Base-by-base conservation (phyloP, 2,113 vertebrate species). In the Prunella himalayana region DNA sequence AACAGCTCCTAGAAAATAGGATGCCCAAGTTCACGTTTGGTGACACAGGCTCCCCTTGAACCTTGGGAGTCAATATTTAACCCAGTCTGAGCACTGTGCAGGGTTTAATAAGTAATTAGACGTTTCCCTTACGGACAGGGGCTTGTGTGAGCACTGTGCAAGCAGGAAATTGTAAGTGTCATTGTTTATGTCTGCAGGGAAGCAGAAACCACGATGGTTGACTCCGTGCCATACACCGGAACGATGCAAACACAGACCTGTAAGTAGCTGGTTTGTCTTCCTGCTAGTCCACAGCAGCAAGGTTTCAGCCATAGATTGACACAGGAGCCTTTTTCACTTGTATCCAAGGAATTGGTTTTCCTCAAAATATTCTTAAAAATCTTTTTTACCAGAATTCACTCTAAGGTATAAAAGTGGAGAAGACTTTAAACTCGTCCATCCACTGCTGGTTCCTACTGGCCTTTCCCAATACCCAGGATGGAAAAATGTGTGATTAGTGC, bases 91-190 rank as follows among this genome's bases (percentile, higher is more conserved):
- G 84, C 86, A 93, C 50, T 37, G 59, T 19, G 42, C 31, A 88
- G 70, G 82, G 89, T 89, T 97, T 95, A 97, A 96, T 96, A 92
- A 96, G 76, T 93, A 95, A 97, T 97, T 92, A 94, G 83, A 72
- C 2, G 0, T 75, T 96, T 95, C 95, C 89, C 88, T 87, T 75
- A 79, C 24, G 86, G 95, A 94, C 90, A 84, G 75, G 66, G 3
- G 1, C 63, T 94, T 81, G 83, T 95, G 84, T 72, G 90, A 75
- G 89, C 95, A 73, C 91, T 64, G 61, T 39, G 82, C 57, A 81
- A 90, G 95, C 96, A 98, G 98, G 98, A 98, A 98, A 98, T 96
- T 96, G 18, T 95, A 97, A 96, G 97, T 98, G 98, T 97, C 97
- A 97, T 86, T 98, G 97, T 97, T 98, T 98, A 97, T 94, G 96